Percentiles rank a stretch among this genome's conserved stretches.
phyloP scores from a whole-genome alignment of 2,888 invertebrate genomes.

The Spodoptera picta region DNA sequence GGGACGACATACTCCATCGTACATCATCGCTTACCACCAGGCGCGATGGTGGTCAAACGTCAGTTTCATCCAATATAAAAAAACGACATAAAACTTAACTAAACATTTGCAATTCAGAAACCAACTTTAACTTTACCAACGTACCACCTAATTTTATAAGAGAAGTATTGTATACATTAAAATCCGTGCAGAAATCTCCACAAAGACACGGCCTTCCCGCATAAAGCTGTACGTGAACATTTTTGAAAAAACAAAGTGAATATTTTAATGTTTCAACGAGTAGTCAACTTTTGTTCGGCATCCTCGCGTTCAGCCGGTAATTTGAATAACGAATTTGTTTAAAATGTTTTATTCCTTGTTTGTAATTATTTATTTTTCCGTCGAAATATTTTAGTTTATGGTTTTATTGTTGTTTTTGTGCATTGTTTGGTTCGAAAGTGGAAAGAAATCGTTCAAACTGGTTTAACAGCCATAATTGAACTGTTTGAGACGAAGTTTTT shows the following conservation, averaged over 20 bases:
- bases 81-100: neutral
- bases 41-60: too few species aligned
- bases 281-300: slow-evolving; percentile 31
- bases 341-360: slow-evolving; percentile 26
- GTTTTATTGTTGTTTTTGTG: neutral
- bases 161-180: slow-evolving; percentile 13
- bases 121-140: neutral
- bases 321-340: slow-evolving; percentile 44
- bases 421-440: neutral
- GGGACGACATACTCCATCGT: too few species aligned
- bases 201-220: slow-evolving; percentile 30
- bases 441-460: too few species aligned
- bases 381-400: slow-evolving; percentile 10
- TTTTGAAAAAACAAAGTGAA: slow-evolving; percentile 40
- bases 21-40: too few species aligned
- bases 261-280: slow-evolving; percentile 39
- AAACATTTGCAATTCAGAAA: slow-evolving; percentile 17
- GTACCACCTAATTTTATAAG: slow-evolving; percentile 17
- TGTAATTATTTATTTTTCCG: slow-evolving; percentile 12
- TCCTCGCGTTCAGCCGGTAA: slow-evolving; percentile 17
- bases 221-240: slow-evolving; percentile 27
- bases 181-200: slow-evolving; percentile 31
- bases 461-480: too few species aligned
- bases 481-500: too few species aligned
- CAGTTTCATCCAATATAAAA: too few species aligned